Evolutionary conservation across 2,888 invertebrate genomes (phyloP).

Genomic region (Pyrocoelia pectoralis): DNA sequence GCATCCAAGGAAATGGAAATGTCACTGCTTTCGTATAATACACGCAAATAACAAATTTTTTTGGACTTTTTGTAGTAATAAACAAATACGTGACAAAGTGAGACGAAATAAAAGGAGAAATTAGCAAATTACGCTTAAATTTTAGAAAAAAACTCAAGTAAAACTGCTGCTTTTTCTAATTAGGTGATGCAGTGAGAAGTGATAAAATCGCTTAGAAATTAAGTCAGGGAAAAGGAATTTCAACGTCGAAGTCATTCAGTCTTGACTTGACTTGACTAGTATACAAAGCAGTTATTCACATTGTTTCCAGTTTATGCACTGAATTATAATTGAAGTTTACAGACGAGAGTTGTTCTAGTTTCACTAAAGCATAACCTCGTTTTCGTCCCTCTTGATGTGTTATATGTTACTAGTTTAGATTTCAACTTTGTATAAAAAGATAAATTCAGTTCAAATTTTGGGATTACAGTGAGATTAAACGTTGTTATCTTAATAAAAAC

Average conservation of each 20-base stretch:
- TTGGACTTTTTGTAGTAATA: too few species aligned
- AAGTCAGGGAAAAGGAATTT: background rate
- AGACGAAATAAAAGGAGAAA: too few species aligned
- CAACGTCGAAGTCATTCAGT: background rate
- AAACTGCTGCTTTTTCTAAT: background rate
- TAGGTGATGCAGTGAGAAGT: background rate
- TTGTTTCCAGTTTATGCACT: slow-evolving; percentile 1
- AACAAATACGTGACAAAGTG: too few species aligned
- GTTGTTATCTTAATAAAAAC: too few species aligned
- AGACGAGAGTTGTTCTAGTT: background rate
- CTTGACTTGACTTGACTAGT: background rate
- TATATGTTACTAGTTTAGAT: background rate
- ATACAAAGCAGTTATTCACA: slow-evolving; percentile 1
- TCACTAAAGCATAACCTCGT: background rate
- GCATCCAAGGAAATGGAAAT: too few species aligned
- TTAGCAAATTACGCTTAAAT: too few species aligned
- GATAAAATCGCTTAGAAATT: background rate
- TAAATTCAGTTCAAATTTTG: too few species aligned
- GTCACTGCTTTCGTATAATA: too few species aligned
- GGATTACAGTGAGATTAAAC: too few species aligned
- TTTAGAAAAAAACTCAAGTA: too few species aligned
- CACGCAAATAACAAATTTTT: too few species aligned
- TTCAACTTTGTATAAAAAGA: background rate
- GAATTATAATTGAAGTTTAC: slow-evolving; percentile 1
- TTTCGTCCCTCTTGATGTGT: background rate